phyloP scores from a whole-genome alignment of 2,113 vertebrate species.

The Acrocephalus kingi region DNA sequence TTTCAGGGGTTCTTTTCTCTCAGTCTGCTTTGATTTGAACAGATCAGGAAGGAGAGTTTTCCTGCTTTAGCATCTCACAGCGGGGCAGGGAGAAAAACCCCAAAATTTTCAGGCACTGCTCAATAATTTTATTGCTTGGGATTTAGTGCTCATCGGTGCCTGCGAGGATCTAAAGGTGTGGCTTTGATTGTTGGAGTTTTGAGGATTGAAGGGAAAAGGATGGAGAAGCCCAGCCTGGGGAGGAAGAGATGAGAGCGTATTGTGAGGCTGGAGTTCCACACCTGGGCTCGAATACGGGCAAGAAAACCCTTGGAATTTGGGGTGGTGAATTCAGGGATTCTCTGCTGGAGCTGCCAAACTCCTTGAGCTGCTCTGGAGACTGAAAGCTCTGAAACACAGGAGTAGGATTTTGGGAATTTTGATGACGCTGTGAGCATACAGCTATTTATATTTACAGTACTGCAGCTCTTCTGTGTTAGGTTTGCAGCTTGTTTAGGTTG shows the following conservation, averaged over 20 bases:
- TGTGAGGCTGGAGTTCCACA: background rate
- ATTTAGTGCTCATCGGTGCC: background rate
- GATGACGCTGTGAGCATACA: accelerated
- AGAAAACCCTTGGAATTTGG: background rate
- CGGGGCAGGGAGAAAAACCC: accelerated
- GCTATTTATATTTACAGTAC: background rate
- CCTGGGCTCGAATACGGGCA: background rate
- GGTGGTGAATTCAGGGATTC: background rate
- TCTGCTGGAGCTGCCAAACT: background rate
- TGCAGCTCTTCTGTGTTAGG: background rate
- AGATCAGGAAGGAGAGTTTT: background rate
- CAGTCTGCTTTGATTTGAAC: background rate
- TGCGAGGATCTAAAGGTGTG: background rate
- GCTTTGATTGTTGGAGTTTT: background rate
- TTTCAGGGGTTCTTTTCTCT: background rate
- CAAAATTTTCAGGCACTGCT: background rate
- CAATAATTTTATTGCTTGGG: background rate
- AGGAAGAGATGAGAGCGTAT: background rate
- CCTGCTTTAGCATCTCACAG: background rate
- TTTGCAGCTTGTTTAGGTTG: background rate
- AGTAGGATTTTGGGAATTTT: background rate
- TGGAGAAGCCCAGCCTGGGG: background rate
- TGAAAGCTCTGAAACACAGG: background rate
- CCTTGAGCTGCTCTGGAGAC: background rate
- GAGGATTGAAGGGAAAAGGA: background rate